A percentile compares a stretch with the other conserved stretches of the same genome.
Conservation (phyloP, 2,113 vertebrate species). For the Pristiophorus japonicus region DNA sequence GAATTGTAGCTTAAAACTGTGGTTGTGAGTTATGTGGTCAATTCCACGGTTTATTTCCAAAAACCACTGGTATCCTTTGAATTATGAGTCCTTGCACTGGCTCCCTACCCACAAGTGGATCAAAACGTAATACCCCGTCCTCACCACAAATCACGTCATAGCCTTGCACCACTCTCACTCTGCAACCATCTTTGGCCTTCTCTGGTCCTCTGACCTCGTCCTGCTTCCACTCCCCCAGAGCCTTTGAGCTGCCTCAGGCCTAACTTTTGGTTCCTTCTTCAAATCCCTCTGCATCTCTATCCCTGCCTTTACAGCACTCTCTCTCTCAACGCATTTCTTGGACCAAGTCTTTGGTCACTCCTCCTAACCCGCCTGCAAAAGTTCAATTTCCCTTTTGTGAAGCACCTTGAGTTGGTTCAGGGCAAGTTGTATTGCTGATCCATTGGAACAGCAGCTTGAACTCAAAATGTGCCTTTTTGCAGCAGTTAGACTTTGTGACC, state of each 20-base stretch:
- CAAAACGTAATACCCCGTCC: not conserved
- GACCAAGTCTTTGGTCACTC: not conserved
- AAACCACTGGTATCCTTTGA: too few relatives aligned
- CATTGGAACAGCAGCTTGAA: too few relatives aligned
- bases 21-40: not conserved
- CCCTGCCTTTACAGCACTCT: not conserved
- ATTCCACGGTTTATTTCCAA: too few relatives aligned
- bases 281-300: too few relatives aligned
- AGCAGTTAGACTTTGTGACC: too few relatives aligned
- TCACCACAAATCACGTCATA: not conserved
- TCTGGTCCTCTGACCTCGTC: not conserved
- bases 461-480: too few relatives aligned
- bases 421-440: too few relatives aligned
- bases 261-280: not conserved
- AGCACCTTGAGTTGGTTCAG: too few relatives aligned
- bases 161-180: not conserved
- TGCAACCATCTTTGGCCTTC: not conserved
- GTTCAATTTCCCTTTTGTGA: not conserved
- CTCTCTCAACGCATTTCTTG: not conserved
- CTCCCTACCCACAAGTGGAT: too few relatives aligned
- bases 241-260: not conserved
- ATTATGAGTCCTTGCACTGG: too few relatives aligned
- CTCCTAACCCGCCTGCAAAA: not conserved
- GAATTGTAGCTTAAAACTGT: not conserved
- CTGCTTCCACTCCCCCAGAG: not conserved